Evolutionary conservation across 2,797 vertebrate genomes (phyloP).

Genomic region (Natrix natrix): DNA sequence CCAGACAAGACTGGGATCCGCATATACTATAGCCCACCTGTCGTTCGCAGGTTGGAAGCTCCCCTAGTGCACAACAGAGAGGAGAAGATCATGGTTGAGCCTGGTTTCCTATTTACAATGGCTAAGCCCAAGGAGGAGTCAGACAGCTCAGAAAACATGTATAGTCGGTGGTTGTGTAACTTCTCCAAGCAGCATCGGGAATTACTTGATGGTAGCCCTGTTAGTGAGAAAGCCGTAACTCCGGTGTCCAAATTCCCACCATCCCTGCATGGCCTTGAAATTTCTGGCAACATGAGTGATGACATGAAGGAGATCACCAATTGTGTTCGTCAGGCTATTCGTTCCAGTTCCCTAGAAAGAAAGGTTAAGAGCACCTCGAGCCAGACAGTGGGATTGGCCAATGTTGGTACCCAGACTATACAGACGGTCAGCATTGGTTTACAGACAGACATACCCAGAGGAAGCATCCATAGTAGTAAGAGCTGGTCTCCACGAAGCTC

Average conservation of each 20-base stretch:
- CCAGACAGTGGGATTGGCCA: conserved; percentile 84
- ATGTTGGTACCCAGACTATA: conserved; percentile 86
- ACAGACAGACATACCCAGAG: conserved; percentile 84
- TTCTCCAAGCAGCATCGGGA: conserved; percentile 89
- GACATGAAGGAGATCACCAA: conserved; percentile 99
- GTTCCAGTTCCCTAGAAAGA: conserved; percentile 92
- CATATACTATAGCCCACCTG: conserved; percentile 96
- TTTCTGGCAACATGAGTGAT: conserved; percentile 93
- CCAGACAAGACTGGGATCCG: conserved; percentile 95
- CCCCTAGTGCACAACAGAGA: conserved; percentile 71
- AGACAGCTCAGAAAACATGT: conserved; percentile 74
- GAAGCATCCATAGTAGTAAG: conserved; percentile 81
- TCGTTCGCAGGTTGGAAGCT: conserved; percentile 85
- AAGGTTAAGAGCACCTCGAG: conserved; percentile 88
- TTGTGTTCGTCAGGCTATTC: conserved; percentile 94
- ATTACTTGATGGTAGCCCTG: conserved; percentile 78
- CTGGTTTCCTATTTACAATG: conserved; percentile 75
- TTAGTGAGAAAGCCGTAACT: conserved; percentile 55
- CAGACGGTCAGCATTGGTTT: conserved; percentile 87
- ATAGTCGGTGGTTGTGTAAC: conserved; percentile 91
- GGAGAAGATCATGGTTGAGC: conserved; percentile 77
- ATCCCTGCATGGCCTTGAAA: conserved; percentile 84
- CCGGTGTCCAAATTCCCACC: conserved; percentile 74
- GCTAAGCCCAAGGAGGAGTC: conserved; percentile 70
- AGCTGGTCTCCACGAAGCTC: conserved; percentile 90